These are phyloP conservation scores for Crocodylus rhombifer DNA, from an alignment of 2,797 vertebrate genomes.

Conservation along the genomic window DNA sequence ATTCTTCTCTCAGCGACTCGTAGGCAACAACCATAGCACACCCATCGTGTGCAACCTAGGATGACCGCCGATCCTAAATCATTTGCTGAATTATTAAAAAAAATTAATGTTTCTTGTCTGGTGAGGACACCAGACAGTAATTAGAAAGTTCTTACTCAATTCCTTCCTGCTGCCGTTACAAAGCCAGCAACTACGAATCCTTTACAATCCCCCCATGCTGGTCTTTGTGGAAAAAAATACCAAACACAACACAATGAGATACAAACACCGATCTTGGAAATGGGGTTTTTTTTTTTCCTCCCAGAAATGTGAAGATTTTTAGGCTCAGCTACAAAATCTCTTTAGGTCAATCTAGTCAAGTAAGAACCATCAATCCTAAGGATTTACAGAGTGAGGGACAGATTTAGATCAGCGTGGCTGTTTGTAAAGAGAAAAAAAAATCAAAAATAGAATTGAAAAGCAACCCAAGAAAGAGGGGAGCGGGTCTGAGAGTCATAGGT, in stretches of 20 bases:
- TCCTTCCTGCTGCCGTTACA: slow-evolving; percentile 34
- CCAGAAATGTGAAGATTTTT: background rate
- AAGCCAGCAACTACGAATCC: slow-evolving; percentile 48
- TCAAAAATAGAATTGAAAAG: slow-evolving; percentile 17
- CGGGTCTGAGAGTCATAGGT: background rate
- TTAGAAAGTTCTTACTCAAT: slow-evolving; percentile 47
- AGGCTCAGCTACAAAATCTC: background rate
- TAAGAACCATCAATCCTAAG: background rate
- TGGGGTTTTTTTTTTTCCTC: background rate
- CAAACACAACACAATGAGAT: slow-evolving; percentile 44
- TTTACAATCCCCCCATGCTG: background rate
- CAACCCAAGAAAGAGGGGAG: background rate
- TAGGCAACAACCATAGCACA: slow-evolving; percentile 4
- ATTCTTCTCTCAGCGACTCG: slow-evolving; percentile 32
- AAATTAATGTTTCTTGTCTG: slow-evolving; percentile 17
- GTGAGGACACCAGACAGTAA: slow-evolving; percentile 19
- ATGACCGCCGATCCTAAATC: slow-evolving; percentile 39
- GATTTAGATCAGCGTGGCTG: background rate
- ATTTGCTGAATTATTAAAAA: slow-evolving; percentile 16
- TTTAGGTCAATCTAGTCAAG: background rate
- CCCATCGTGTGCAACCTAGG: slow-evolving; percentile 30
- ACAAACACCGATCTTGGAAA: slow-evolving; percentile 22
- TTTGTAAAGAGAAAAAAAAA: background rate
- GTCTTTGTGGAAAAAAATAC: slow-evolving; percentile 20
- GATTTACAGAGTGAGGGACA: background rate